Evolutionary conservation across 2,113 vertebrate species (phyloP).

Genomic region (Suricata suricatta): DNA sequence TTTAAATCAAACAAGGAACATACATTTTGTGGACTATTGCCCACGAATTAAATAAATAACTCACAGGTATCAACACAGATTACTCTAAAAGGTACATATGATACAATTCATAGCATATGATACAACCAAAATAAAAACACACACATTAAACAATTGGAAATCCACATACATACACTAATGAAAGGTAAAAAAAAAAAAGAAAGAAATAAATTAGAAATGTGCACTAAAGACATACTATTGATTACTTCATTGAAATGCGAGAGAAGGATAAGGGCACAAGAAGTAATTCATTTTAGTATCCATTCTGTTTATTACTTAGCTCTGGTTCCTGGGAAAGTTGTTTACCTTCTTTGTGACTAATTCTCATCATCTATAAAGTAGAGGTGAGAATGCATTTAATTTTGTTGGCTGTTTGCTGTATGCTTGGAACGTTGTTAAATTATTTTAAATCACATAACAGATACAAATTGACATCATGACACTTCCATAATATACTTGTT

Average conservation of each 20-base stretch:
- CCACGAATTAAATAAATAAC: conserved; percentile 19
- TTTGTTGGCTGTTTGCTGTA: not conserved
- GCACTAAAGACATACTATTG: not conserved
- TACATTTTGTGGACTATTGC: not conserved
- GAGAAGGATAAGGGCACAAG: not conserved
- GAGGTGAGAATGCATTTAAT: not conserved
- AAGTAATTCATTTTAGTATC: not conserved
- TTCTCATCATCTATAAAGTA: conserved; percentile 22
- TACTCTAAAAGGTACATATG: not conserved
- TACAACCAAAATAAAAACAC: not conserved
- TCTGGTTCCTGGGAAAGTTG: not conserved
- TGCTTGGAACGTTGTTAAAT: not conserved
- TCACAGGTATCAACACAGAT: not conserved
- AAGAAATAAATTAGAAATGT: not conserved
- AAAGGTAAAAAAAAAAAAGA: not conserved
- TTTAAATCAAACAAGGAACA: conserved; percentile 30
- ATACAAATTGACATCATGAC: not conserved
- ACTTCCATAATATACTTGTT: not conserved
- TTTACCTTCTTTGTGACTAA: not conserved
- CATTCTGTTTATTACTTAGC: not conserved
- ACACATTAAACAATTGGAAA: not conserved
- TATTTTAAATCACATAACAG: not conserved
- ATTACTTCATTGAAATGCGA: not conserved
- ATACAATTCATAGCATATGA: not conserved
- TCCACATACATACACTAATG: not conserved